Percentiles rank a stretch among this genome's conserved stretches.
Conservation (phyloP, 2,113 vertebrate species). For the Amphiprion ocellaris region DNA sequence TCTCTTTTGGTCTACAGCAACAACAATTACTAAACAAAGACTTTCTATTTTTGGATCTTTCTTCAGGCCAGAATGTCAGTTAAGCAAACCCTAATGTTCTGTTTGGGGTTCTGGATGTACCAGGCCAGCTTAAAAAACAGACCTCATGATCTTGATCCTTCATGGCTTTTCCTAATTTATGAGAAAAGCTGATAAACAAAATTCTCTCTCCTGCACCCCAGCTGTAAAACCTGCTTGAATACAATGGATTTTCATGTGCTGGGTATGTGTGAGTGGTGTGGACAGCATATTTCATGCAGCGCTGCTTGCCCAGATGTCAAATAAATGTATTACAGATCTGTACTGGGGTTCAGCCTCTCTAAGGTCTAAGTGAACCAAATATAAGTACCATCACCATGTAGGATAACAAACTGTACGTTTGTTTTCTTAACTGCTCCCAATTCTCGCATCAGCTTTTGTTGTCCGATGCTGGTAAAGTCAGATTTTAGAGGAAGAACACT, state of each 20-base stretch:
- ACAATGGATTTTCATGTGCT: neutral
- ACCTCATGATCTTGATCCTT: neutral
- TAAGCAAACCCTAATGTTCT: neutral
- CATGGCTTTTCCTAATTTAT: neutral
- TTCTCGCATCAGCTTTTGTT: neutral
- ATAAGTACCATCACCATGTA: neutral
- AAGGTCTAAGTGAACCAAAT: neutral
- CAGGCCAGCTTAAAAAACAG: neutral
- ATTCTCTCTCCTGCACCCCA: neutral
- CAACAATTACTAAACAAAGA: neutral
- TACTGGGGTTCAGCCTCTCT: neutral
- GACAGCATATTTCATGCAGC: neutral
- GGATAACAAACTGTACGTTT: neutral
- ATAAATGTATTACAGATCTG: neutral
- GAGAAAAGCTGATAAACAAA: neutral
- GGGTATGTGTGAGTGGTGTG: neutral
- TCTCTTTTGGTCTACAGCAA: neutral
- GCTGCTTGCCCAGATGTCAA: neutral
- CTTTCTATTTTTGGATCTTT: neutral
- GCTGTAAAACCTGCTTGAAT: neutral
- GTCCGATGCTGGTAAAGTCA: constrained; percentile 6
- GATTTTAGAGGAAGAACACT: constrained; percentile 9
- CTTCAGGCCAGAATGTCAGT: neutral
- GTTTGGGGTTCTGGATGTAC: neutral
- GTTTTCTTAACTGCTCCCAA: neutral